Evolutionary conservation across 2,113 vertebrate genomes (phyloP).

Genomic region (Desmodus rotundus): DNA sequence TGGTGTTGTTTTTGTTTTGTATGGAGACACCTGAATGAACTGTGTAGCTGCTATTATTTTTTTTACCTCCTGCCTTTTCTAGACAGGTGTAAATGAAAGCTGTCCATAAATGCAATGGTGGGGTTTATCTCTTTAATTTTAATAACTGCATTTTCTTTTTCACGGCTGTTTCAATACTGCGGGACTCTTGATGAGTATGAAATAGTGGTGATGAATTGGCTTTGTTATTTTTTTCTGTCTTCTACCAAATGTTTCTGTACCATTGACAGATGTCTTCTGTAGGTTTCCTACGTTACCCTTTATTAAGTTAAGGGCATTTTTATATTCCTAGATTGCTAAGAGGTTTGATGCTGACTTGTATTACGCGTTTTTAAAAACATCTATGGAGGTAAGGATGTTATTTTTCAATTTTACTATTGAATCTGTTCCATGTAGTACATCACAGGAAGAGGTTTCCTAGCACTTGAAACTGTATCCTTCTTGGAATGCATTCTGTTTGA

Average conservation of each 20-base stretch:
- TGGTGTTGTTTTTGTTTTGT: not conserved
- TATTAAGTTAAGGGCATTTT: not conserved
- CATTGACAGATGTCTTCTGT: not conserved
- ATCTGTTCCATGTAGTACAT: not conserved
- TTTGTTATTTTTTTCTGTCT: not conserved
- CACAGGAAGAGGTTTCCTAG: not conserved
- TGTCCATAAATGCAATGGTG: not conserved
- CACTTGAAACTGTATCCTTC: not conserved
- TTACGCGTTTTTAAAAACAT: not conserved
- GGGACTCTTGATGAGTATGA: not conserved
- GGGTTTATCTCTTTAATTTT: not conserved
- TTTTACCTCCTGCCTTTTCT: conserved; percentile 2
- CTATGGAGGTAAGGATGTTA: not conserved
- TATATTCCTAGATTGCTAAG: conserved; percentile 14
- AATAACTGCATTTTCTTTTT: not conserved
- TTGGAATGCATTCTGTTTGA: not conserved
- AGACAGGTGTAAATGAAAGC: not conserved
- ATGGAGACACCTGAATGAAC: not conserved
- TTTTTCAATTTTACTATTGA: not conserved
- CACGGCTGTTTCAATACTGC: not conserved
- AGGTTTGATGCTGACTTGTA: not conserved
- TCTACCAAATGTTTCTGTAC: not conserved
- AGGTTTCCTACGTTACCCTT: not conserved
- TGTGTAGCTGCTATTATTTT: not conserved
- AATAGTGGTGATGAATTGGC: not conserved